A percentile compares a stretch with the other conserved stretches of the same genome.
Evolutionary conservation across 2,113 vertebrate genomes (phyloP).

Genomic region (Acanthochromis polyacanthus): DNA sequence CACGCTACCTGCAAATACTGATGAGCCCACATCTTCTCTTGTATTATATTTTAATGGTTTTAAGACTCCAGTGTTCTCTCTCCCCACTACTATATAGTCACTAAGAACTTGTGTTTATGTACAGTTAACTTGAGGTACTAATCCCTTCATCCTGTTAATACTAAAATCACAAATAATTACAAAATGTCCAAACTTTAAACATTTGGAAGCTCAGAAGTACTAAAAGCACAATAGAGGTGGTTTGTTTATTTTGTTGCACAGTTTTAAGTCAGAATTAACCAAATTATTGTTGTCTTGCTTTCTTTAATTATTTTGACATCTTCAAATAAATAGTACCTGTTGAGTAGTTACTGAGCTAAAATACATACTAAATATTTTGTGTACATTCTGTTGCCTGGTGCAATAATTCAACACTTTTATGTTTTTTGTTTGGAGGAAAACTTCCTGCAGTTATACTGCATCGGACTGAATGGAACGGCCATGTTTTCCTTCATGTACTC

Average conservation of each 20-base stretch:
- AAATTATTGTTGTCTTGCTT: not conserved
- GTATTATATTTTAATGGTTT: conserved; percentile 28
- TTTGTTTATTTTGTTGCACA: too few relatives aligned
- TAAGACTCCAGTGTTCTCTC: not conserved
- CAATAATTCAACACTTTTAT: conserved; percentile 59
- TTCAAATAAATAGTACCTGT: not conserved
- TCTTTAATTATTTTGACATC: not conserved
- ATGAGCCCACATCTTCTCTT: conserved; percentile 30
- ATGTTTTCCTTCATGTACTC: not conserved
- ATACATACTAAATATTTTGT: conserved; percentile 13
- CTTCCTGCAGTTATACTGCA: not conserved
- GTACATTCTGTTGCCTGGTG: conserved; percentile 68
- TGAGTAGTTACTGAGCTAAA: conserved; percentile 26
- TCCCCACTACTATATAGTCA: conserved; percentile 17
- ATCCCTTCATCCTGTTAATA: conserved; percentile 7
- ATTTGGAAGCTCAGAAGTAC: too few relatives aligned
- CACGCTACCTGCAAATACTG: conserved; percentile 23
- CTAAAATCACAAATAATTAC: conserved; percentile 6
- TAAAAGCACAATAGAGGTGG: too few relatives aligned
- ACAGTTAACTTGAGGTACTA: conserved; percentile 32
- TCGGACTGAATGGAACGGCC: conserved; percentile 9
- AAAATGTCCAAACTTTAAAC: not conserved
- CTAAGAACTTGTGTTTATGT: conserved; percentile 31
- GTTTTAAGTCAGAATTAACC: not conserved
- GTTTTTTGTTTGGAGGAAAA: conserved; percentile 31